Percentiles rank a stretch among this genome's conserved stretches.
Evolutionary conservation across 2,888 invertebrate genomes (phyloP).

Genomic region (Rotaria macrura): DNA sequence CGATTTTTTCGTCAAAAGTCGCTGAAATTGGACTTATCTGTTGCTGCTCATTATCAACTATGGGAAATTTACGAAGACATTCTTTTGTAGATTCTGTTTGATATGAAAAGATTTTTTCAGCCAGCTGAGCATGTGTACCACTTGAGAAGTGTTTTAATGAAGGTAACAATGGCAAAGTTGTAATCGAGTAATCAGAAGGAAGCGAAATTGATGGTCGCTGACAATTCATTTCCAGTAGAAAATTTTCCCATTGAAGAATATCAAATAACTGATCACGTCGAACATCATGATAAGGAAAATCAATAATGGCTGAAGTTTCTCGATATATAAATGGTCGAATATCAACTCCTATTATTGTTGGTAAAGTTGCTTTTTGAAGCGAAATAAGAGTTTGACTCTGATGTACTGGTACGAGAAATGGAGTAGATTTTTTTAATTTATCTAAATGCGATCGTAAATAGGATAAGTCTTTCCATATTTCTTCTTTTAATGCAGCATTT

Average conservation of each 20-base stretch:
- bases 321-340: neutral
- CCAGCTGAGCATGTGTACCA: neutral
- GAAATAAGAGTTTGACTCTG: neutral
- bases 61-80: neutral
- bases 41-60: neutral
- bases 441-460: neutral
- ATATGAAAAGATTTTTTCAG: neutral
- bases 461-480: neutral
- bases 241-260: neutral
- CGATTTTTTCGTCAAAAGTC: neutral
- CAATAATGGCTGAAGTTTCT: neutral
- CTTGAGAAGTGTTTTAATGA: neutral
- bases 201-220: neutral
- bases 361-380: neutral
- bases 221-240: neutral
- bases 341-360: neutral
- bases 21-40: neutral
- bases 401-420: neutral
- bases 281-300: neutral
- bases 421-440: neutral
- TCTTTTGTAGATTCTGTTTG: neutral
- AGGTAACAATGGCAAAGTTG: neutral
- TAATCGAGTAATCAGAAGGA: neutral
- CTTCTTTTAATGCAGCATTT: neutral
- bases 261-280: neutral